These are phyloP conservation scores for Orussus abietinus DNA, from an alignment of 1,140 invertebrate species.

Conservation along the genomic window DNA sequence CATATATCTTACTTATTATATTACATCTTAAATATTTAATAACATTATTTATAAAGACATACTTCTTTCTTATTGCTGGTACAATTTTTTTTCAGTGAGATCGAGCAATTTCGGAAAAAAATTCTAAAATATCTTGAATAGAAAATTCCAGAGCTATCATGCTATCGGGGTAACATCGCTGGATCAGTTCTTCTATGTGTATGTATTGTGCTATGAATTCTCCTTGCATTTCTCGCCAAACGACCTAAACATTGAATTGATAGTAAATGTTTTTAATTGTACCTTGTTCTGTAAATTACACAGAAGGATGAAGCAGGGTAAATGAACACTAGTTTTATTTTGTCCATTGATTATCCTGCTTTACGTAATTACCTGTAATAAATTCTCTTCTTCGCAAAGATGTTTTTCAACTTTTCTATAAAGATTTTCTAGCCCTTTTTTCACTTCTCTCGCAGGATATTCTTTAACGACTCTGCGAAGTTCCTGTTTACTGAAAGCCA, in stretches of 20 bases:
- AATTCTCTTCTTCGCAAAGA: constrained; percentile 90
- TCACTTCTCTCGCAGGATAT: constrained; percentile 94
- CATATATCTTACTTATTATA: too few relatives aligned
- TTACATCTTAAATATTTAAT: too few relatives aligned
- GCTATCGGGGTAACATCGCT: constrained; percentile 94
- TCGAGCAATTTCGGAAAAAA: constrained; percentile 98
- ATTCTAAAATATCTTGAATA: constrained; percentile 93
- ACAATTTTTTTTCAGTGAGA: constrained; percentile 82
- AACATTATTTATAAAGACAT: too few relatives aligned
- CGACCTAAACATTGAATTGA: constrained; percentile 64
- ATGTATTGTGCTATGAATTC: constrained; percentile 98
- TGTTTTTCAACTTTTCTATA: constrained; percentile 98
- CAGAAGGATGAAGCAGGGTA: constrained; percentile 5
- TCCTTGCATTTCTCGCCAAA: constrained; percentile 99
- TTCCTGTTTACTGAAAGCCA: constrained; percentile 96
- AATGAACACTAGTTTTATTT: constrained; percentile 10
- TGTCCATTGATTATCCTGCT: too few relatives aligned
- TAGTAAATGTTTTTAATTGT: constrained; percentile 12
- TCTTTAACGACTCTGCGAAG: constrained; percentile 91
- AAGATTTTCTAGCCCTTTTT: constrained; percentile 90
- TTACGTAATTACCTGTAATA: constrained; percentile 70
- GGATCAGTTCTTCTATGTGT: constrained; percentile 88
- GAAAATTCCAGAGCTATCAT: constrained; percentile 93
- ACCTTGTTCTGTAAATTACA: constrained; percentile 5
- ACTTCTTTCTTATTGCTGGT: too few relatives aligned